Percentiles rank a stretch among this genome's conserved stretches.
Conservation (phyloP, 2,797 vertebrate species). For the Myotis daubentonii region DNA sequence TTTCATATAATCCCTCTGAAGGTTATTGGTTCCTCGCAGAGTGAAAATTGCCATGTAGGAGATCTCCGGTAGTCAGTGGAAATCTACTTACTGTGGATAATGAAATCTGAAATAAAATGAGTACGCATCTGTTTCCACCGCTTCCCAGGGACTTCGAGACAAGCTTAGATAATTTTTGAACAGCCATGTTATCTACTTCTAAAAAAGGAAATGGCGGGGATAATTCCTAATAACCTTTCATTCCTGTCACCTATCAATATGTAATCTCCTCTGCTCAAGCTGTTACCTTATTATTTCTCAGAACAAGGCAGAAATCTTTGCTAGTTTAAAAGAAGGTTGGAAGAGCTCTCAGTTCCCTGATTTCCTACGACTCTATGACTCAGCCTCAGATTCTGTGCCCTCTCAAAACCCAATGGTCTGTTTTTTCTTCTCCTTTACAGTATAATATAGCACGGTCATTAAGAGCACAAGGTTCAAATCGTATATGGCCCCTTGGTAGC, state of each 20-base stretch:
- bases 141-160: conserved; percentile 45
- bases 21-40: conserved; percentile 60
- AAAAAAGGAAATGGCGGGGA: conserved; percentile 46
- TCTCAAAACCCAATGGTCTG: background rate
- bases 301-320: conserved; percentile 8
- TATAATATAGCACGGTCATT: background rate
- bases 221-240: conserved; percentile 50
- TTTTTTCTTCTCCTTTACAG: background rate
- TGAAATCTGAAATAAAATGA: conserved; percentile 67
- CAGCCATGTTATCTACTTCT: conserved; percentile 51
- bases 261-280: conserved; percentile 15
- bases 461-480: conserved; percentile 22
- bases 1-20: conserved; percentile 59
- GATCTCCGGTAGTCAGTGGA: conserved; percentile 62
- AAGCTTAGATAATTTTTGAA: conserved; percentile 35
- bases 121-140: conserved; percentile 19
- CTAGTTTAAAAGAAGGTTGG: conserved; percentile 33
- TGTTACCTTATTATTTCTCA: conserved; percentile 45
- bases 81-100: conserved; percentile 65
- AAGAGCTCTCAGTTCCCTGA: conserved; percentile 38
- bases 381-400: background rate
- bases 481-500: background rate
- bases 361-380: conserved; percentile 44
- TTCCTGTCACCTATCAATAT: conserved; percentile 36
- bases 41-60: conserved; percentile 71